A percentile compares a stretch with the other conserved stretches of the same genome.
Evolutionary conservation across 2,888 invertebrate species (phyloP).

Genomic region (Oligia fasciuncula): DNA sequence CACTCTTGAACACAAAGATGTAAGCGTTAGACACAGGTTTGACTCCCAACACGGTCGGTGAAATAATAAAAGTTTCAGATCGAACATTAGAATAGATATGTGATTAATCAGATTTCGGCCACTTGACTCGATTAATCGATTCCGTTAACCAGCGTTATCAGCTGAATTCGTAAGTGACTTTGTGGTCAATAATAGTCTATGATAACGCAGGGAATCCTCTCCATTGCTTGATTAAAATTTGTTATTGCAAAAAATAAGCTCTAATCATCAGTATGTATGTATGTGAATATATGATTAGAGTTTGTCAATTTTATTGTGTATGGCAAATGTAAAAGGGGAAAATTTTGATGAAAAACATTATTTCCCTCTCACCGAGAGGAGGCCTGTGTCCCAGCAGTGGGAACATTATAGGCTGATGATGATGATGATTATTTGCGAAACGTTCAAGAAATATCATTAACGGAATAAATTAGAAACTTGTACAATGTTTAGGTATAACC

Average conservation of each 20-base stretch:
- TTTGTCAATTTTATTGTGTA: not conserved
- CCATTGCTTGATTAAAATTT: constrained; percentile 21
- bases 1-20: not conserved
- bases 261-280: not conserved
- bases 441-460: not conserved
- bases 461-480: not conserved
- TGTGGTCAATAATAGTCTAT: constrained; percentile 13
- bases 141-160: constrained; percentile 23
- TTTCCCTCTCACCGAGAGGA: no score
- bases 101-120: constrained; percentile 24
- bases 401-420: no score
- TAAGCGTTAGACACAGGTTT: not conserved
- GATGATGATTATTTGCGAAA: no score
- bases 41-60: not conserved
- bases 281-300: not conserved
- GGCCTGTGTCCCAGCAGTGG: no score
- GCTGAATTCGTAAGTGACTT: constrained; percentile 23
- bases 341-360: not conserved
- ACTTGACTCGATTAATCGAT: constrained; percentile 31
- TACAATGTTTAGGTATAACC: not conserved
- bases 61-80: constrained; percentile 17
- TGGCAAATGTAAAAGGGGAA: not conserved
- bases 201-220: constrained; percentile 17
- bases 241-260: constrained; percentile 12
- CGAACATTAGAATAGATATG: constrained; percentile 8